Evolutionary conservation across 2,797 vertebrate species (phyloP), one percentile per base, ranked within the genome.

Genomic region (Anguilla obscura): DNA sequence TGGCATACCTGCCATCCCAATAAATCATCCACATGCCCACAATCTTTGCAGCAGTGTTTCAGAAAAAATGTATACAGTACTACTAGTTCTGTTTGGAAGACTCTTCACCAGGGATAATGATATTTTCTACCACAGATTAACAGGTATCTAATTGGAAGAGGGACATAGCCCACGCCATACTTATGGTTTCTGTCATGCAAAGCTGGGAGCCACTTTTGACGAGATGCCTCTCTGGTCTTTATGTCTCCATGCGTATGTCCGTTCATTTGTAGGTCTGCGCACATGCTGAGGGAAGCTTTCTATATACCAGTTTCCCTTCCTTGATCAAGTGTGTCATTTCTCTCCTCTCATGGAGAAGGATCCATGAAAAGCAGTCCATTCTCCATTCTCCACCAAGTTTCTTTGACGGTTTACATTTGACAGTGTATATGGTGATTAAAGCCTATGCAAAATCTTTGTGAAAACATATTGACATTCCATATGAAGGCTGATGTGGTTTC

Each of bases 401-500:
- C 76, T 74, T 36, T 45, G 36, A 80, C 40, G 2, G 45, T 24
- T 30, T 24, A 82, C 45, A 50, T 40, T 50, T 24, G 79, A 50
- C 16, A 21, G 50, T 24, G 5, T n/a, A 82, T 50, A n/a, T 7
- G 33, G 21, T 82, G 45, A 82, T 82, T 82, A 82, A 24, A 48
- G 10, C 54, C 84, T 60, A 85, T 85, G 84, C 27, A 56, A 60
- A 60, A 85, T 60, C 30, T 30, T 9, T 88, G 69, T 80, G 76
- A 86, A 79, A 90, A 79, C 86, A 86, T 85, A 74, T 86, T 90
- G 88, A 76, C 87, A 87, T 86, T 90, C 85, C 90, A 84, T 88
- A 91, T 90, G 89, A 90, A 87, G 89, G 87, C 88, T 85, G 86
- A 88, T 93, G 92, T 92, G 90, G 90, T 92, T 91, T 91, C 88